Conservation (phyloP, 1,140 invertebrate genomes). For the Dreissena polymorpha region DNA sequence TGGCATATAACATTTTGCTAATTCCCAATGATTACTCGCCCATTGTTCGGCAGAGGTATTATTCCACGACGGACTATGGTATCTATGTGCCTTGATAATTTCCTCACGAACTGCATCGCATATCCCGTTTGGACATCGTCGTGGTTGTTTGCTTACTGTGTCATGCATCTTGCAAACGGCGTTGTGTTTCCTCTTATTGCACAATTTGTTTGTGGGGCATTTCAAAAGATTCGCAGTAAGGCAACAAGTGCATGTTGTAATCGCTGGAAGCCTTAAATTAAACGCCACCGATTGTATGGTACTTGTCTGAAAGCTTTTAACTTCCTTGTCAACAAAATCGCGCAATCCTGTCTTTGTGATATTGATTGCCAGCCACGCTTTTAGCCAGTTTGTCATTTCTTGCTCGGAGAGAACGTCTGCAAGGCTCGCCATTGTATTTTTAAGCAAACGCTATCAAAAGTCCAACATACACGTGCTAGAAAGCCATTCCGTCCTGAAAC, state of each 20-base stretch:
- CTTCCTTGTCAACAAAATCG: not conserved
- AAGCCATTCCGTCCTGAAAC: no score
- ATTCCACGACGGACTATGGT: not conserved
- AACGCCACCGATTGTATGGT: not conserved
- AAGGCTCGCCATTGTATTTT: no score
- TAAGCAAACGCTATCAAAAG: no score
- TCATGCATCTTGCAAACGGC: not conserved
- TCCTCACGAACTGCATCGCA: slow-evolving; percentile 11
- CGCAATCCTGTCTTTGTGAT: slow-evolving; percentile 7
- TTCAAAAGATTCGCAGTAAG: slow-evolving; percentile 2
- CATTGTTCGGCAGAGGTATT: not conserved
- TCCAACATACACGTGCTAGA: no score
- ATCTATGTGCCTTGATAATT: slow-evolving; percentile 13
- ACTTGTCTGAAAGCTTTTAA: not conserved
- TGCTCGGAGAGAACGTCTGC: not conserved
- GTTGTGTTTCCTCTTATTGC: not conserved
- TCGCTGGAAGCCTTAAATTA: not conserved
- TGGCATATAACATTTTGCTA: not conserved
- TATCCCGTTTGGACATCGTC: slow-evolving; percentile 4
- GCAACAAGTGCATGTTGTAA: not conserved
- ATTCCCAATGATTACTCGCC: not conserved
- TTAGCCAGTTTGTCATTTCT: not conserved
- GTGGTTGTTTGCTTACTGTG: not conserved
- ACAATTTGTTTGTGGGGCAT: slow-evolving; percentile 5
- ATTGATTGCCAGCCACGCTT: not conserved